Base-by-base conservation (phyloP, 30 jellyfish, hydroid and myxozoan genomes). In the Aurelia coerulea region DNA sequence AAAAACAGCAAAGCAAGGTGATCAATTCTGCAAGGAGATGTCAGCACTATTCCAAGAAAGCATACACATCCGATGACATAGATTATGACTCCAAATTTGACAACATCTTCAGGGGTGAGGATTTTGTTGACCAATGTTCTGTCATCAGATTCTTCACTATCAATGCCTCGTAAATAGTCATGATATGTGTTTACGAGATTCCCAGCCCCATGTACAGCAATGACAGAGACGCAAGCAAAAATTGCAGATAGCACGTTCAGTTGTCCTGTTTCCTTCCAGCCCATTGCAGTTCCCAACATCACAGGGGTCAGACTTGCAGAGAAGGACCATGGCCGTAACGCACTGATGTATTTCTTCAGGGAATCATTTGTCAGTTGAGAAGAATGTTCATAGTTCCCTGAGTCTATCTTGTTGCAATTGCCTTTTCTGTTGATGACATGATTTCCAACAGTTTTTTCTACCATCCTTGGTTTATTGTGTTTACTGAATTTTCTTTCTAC, bases 291-390 rank as follows among this genome's bases (percentile, higher is more conserved):
- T 46, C 98, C 98, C 0, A 89, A 89, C 3, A 94, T 32, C 9
- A 74, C 97, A n/a, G 98, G 98, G 1, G 78, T 80, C 32, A 94
- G 53, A 56, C 97, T 88, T 37, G 98, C 98, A 14, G 98, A 87
- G 62, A 94, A 84, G 10, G 98, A 94, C 98, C 98, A 94, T 13
- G 98, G 97, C 50, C 98, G 86, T 34, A 81, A 53, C 1, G 98
- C 98, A 14, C 35, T 18, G 41, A 94, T 18, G 62, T 94, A 94
- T n/a, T 68, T 83, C 51, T 19, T 54, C n/a, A 81, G 46, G 2
- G 81, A 32, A 46, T 46, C 8, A 46, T 46, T 46, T 46, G 56
- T 4, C 2, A 46, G 12, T 46, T 46, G 56, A 46, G 56, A 5
- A 9, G 56, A 46, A 46, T 46, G 6, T 46, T 46, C 56, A 46